Conservation (phyloP, 2,888 invertebrate species). For the Archaeoteleia sp. region DNA sequence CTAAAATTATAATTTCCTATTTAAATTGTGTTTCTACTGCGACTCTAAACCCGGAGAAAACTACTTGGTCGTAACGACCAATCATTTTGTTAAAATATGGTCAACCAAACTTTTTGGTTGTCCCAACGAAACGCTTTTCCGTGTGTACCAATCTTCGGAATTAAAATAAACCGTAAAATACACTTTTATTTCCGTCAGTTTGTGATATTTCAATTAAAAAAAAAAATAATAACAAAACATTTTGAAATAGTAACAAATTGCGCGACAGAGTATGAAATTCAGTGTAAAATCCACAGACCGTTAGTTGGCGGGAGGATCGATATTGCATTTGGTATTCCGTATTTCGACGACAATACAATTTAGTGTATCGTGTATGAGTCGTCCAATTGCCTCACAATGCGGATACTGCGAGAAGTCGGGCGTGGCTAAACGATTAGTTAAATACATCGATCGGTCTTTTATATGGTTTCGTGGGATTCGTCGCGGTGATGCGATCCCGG, state of each 20-base stretch:
- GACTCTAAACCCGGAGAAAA: no score
- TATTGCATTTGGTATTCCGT: constrained; percentile 40
- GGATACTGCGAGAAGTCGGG: constrained; percentile 42
- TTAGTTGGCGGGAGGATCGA: constrained; percentile 20
- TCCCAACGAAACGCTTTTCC: no score
- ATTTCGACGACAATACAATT: constrained; percentile 32
- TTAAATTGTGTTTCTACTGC: no score
- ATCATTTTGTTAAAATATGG: no score
- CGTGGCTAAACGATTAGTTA: constrained; percentile 50
- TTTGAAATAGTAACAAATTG: constrained; percentile 21
- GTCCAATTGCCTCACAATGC: constrained; percentile 39
- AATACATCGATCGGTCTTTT: constrained; percentile 50
- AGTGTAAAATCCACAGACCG: constrained; percentile 18
- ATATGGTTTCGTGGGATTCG: constrained; percentile 49
- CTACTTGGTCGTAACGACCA: no score
- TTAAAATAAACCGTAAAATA: constrained; percentile 2
- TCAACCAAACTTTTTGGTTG: no score
- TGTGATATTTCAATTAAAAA: no score
- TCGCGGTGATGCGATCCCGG: constrained; percentile 47
- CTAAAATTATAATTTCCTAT: no score
- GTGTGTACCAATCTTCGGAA: no score
- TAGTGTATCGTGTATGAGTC: constrained; percentile 32
- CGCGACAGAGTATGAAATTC: constrained; percentile 31
- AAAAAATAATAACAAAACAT: constrained; percentile 16
- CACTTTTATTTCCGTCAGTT: not conserved